phyloP scores from a whole-genome alignment of 2,797 vertebrate species.

The Bradypodion pumilum region DNA sequence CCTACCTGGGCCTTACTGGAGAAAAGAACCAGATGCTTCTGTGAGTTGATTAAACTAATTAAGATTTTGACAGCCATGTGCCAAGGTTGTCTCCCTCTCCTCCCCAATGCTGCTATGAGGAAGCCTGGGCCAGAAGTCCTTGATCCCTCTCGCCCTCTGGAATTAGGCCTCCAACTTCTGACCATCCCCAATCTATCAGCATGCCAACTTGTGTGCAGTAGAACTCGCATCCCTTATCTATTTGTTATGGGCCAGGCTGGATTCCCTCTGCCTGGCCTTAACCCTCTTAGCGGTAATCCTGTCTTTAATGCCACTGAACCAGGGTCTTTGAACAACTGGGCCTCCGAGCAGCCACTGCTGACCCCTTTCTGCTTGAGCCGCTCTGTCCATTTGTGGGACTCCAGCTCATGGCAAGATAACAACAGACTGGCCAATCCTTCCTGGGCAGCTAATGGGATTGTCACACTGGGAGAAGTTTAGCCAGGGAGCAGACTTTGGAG shows the following conservation, averaged over 20 bases:
- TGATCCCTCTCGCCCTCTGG: slow-evolving; percentile 50
- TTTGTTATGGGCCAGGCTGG: slow-evolving; percentile 51
- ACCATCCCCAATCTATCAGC: slow-evolving; percentile 27
- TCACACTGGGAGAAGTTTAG: slow-evolving; percentile 63
- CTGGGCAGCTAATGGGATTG: slow-evolving; percentile 68
- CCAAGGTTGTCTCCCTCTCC: background rate
- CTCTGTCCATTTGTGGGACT: slow-evolving; percentile 58
- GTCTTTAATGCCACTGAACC: slow-evolving; percentile 65
- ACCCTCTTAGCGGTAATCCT: slow-evolving; percentile 71
- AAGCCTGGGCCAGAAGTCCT: slow-evolving; percentile 16
- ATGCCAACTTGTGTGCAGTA: slow-evolving; percentile 28
- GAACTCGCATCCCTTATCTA: slow-evolving; percentile 64
- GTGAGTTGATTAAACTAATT: background rate
- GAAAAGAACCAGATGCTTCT: background rate
- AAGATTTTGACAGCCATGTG: background rate
- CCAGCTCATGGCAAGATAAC: slow-evolving; percentile 60
- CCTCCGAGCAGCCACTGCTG: slow-evolving; percentile 54
- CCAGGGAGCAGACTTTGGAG: slow-evolving; percentile 58
- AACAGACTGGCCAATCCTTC: slow-evolving; percentile 62
- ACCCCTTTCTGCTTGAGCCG: slow-evolving; percentile 57
- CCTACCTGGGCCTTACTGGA: background rate
- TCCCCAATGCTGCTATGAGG: background rate
- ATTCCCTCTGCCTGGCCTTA: slow-evolving; percentile 60
- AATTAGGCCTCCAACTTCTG: slow-evolving; percentile 59
- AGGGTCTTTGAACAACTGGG: slow-evolving; percentile 65